Evolutionary conservation across 53 echinoderm and acorn worm genomes (phyloP).

Genomic region (Glandiceps talaboti): DNA sequence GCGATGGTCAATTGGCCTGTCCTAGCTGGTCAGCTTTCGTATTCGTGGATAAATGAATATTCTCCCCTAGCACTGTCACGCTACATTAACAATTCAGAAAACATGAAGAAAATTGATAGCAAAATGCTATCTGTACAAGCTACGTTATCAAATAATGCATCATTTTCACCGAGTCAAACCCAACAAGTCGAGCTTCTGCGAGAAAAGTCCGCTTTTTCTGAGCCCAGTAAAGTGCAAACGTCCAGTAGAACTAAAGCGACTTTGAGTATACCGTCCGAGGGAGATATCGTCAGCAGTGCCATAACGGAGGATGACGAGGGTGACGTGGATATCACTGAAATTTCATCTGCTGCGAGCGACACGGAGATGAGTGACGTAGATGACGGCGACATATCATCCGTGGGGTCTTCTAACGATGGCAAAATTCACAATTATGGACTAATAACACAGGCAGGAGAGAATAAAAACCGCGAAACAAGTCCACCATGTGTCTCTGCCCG

Average conservation of each 20-base stretch:
- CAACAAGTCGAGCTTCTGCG: not conserved
- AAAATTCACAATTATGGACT: not conserved
- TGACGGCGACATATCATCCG: not conserved
- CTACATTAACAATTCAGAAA: not conserved
- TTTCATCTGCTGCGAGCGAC: not conserved
- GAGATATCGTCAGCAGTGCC: not conserved
- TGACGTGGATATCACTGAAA: not conserved
- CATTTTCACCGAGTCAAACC: not conserved
- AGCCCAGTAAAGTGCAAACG: not conserved
- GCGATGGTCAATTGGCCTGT: conserved; percentile 1
- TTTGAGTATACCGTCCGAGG: not conserved
- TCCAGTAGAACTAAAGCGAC: too few relatives aligned
- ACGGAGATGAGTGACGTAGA: conserved; percentile 8
- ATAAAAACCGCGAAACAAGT: conserved; percentile 13
- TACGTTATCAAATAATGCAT: not conserved
- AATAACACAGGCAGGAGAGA: not conserved
- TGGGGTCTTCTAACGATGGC: too few relatives aligned
- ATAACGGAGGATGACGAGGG: not conserved
- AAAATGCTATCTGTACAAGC: not conserved
- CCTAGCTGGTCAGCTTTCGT: not conserved
- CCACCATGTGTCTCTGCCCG: conserved; percentile 6
- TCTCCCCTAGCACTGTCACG: conserved; percentile 14
- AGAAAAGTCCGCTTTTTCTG: not conserved
- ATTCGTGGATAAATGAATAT: conserved; percentile 2
- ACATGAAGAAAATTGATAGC: not conserved